Evolutionary conservation across 2,888 invertebrate species (phyloP).

Genomic region (Pogonocherus hispidulus): DNA sequence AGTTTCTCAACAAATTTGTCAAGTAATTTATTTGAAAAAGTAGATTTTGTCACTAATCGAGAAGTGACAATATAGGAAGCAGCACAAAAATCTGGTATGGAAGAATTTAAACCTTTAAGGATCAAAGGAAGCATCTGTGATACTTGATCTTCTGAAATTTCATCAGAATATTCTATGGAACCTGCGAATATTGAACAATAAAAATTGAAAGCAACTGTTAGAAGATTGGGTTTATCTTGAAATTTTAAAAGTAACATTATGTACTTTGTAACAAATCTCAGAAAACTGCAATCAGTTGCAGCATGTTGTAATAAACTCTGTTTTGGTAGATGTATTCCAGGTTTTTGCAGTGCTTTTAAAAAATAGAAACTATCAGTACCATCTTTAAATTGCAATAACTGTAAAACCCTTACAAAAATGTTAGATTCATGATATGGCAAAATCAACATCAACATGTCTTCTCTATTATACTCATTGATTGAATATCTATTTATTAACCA

Average conservation of each 20-base stretch:
- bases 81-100: slow-evolving; percentile 79
- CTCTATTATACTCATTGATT: slow-evolving; percentile 90
- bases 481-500: slow-evolving; percentile 94
- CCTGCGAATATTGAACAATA: slow-evolving; percentile 84
- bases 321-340: slow-evolving; percentile 82
- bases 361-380: slow-evolving; percentile 81
- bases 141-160: slow-evolving; percentile 74
- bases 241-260: slow-evolving; percentile 74
- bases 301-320: slow-evolving; percentile 81
- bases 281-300: slow-evolving; percentile 74
- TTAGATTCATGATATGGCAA: slow-evolving; percentile 95
- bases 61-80: slow-evolving; percentile 82
- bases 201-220: slow-evolving; percentile 84
- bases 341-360: slow-evolving; percentile 80
- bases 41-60: slow-evolving; percentile 77
- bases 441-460: slow-evolving; percentile 83
- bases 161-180: slow-evolving; percentile 73
- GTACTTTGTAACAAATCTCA: slow-evolving; percentile 75
- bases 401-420: slow-evolving; percentile 86
- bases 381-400: slow-evolving; percentile 78
- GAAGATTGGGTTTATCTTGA: slow-evolving; percentile 73
- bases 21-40: slow-evolving; percentile 72
- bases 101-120: slow-evolving; percentile 79
- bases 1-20: slow-evolving; percentile 75
- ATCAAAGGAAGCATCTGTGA: slow-evolving; percentile 79